phyloP scores from a whole-genome alignment of 2,113 vertebrate genomes.

The Actenoides lindsayi region DNA sequence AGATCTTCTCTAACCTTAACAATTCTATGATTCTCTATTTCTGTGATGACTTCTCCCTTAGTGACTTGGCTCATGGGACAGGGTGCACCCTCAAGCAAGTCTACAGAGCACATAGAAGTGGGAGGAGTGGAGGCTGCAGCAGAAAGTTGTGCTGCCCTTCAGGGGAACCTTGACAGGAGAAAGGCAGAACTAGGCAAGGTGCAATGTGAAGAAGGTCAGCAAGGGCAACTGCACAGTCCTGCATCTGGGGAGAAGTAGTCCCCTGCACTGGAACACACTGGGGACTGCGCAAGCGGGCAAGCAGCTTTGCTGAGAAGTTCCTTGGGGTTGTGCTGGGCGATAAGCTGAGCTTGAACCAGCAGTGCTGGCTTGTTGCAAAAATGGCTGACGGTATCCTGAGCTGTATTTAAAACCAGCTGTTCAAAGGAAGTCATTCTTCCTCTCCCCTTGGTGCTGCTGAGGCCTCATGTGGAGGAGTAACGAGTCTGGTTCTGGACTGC shows the following conservation, averaged over 20 bases:
- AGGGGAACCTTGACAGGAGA: not conserved
- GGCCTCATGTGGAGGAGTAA: not conserved
- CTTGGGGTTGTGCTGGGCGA: not conserved
- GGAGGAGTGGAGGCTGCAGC: not conserved
- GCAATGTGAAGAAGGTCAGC: not conserved
- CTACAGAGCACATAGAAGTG: not conserved
- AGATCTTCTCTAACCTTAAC: too few species aligned
- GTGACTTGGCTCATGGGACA: not conserved
- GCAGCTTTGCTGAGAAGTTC: not conserved
- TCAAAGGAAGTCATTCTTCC: not conserved
- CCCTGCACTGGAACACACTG: rapidly evolving
- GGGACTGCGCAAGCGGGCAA: not conserved
- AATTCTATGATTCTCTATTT: too few species aligned
- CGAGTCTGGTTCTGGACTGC: not conserved
- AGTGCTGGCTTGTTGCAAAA: not conserved
- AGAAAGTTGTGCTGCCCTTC: not conserved
- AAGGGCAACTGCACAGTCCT: not conserved
- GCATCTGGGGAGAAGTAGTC: not conserved
- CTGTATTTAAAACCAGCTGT: not conserved
- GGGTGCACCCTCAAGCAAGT: not conserved
- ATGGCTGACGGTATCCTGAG: not conserved
- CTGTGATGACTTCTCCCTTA: not conserved
- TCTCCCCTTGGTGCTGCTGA: not conserved
- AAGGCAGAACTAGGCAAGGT: not conserved
- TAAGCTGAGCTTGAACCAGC: not conserved